Conservation (phyloP, 1,140 invertebrate genomes). For the Drosophila equinoxialis region DNA sequence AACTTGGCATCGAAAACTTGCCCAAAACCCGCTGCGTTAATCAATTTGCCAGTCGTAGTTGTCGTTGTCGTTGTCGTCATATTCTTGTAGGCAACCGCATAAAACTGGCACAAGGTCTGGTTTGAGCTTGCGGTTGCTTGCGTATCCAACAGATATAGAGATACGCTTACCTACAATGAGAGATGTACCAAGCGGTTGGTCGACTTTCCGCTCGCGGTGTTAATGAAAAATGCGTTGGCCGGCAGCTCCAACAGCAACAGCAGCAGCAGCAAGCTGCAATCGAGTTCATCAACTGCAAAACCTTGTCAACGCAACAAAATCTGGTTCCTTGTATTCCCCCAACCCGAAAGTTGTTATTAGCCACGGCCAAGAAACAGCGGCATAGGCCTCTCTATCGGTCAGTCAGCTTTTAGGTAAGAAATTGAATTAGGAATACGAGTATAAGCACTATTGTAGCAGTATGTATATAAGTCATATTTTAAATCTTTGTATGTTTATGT, state of each 20-base stretch:
- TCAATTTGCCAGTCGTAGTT: conserved; percentile 63
- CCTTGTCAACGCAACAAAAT: conserved; percentile 66
- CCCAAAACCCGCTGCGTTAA: conserved; percentile 76
- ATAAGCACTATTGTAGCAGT: neutral
- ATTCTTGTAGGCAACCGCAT: conserved; percentile 13
- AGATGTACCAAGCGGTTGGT: conserved; percentile 72
- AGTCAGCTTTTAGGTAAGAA: conserved; percentile 28
- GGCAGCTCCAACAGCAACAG: neutral
- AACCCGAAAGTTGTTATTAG: conserved; percentile 68
- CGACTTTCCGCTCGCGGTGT: conserved; percentile 58
- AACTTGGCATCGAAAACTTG: conserved; percentile 51
- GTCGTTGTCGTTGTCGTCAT: conserved; percentile 26
- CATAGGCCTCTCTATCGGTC: conserved; percentile 53
- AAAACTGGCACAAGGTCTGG: conserved; percentile 79
- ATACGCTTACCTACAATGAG: conserved; percentile 34
- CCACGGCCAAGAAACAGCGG: conserved; percentile 6
- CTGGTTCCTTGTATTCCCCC: conserved; percentile 47
- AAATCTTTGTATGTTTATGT: conserved; percentile 24
- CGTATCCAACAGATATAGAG: conserved; percentile 50
- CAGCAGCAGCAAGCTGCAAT: conserved; percentile 1
- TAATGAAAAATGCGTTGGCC: conserved; percentile 75
- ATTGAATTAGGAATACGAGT: neutral
- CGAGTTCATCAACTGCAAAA: conserved; percentile 76
- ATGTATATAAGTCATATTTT: neutral
- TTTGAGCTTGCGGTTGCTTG: conserved; percentile 56